These are phyloP conservation scores for Gila robusta DNA, from an alignment of 2,797 vertebrate species.

Conservation along the genomic window DNA sequence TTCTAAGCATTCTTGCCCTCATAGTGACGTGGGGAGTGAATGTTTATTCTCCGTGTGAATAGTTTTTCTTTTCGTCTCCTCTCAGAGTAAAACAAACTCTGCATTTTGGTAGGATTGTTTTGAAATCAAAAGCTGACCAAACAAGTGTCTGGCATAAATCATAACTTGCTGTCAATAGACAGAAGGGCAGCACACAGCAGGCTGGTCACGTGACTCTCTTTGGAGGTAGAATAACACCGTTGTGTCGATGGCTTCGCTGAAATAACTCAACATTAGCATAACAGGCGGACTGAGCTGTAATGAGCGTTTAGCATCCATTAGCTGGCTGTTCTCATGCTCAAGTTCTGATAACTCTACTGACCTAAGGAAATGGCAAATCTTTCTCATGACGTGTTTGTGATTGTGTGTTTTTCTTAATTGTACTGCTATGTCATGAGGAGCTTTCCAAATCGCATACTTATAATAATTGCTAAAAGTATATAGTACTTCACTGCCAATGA, in stretches of 20 bases:
- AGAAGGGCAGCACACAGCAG: constrained; percentile 46
- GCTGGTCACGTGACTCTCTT: constrained; percentile 59
- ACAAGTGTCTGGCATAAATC: constrained; percentile 57
- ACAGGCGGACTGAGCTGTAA: constrained; percentile 63
- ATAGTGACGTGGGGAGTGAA: constrained; percentile 13
- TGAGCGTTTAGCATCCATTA: constrained; percentile 30
- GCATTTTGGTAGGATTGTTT: constrained; percentile 43
- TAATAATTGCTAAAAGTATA: background rate
- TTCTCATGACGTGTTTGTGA: constrained; percentile 57
- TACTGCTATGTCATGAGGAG: background rate
- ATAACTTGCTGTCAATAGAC: constrained; percentile 46
- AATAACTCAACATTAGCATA: constrained; percentile 67
- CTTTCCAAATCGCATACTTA: background rate
- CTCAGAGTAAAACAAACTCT: constrained; percentile 13
- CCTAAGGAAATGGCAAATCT: background rate
- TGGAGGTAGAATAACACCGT: constrained; percentile 60
- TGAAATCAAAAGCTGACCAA: constrained; percentile 51
- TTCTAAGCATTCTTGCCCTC: constrained; percentile 31
- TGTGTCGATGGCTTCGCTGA: constrained; percentile 67
- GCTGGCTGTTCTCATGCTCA: constrained; percentile 21
- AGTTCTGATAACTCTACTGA: background rate
- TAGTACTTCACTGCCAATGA: background rate
- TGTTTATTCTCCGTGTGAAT: constrained; percentile 8
- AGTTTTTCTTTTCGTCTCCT: constrained; percentile 21
- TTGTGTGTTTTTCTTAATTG: constrained; percentile 20